phyloP scores from a whole-genome alignment of 1,140 invertebrate genomes.

The Triops longicaudatus region DNA sequence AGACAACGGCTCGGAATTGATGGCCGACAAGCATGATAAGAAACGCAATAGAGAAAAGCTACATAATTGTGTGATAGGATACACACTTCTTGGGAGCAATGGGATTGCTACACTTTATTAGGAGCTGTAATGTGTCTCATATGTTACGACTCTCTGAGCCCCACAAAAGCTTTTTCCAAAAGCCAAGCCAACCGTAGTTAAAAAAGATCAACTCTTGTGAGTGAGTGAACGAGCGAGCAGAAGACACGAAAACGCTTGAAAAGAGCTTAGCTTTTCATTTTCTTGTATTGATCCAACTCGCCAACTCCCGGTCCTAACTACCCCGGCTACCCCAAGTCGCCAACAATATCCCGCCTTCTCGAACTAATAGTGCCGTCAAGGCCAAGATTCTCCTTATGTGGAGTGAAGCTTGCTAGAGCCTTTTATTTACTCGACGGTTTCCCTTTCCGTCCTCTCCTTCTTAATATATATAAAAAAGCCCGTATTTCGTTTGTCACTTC shows the following conservation, averaged over 20 bases:
- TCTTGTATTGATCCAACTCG: conserved; percentile 11
- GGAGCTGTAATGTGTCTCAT: neutral
- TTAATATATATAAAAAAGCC: neutral
- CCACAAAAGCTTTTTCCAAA: no score
- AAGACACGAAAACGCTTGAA: neutral
- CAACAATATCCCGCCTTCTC: neutral
- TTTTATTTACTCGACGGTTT: neutral
- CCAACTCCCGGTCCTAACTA: neutral
- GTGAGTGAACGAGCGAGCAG: neutral
- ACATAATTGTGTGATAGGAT: neutral
- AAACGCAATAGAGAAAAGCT: no score
- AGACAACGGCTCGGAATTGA: no score
- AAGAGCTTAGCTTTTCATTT: conserved; percentile 12
- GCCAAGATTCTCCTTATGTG: conserved; percentile 1
- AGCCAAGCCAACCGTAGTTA: no score
- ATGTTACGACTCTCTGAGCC: neutral
- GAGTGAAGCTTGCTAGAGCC: neutral
- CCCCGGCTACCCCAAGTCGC: neutral
- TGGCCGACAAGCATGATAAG: no score
- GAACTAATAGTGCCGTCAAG: conserved; percentile 3
- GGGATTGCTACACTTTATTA: neutral
- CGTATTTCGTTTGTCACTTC: neutral
- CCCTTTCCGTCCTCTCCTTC: neutral
- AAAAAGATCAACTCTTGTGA: neutral
- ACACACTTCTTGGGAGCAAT: neutral